Evolutionary conservation across 1,140 invertebrate genomes (phyloP).

Genomic region (Aphidius gifuensis): DNA sequence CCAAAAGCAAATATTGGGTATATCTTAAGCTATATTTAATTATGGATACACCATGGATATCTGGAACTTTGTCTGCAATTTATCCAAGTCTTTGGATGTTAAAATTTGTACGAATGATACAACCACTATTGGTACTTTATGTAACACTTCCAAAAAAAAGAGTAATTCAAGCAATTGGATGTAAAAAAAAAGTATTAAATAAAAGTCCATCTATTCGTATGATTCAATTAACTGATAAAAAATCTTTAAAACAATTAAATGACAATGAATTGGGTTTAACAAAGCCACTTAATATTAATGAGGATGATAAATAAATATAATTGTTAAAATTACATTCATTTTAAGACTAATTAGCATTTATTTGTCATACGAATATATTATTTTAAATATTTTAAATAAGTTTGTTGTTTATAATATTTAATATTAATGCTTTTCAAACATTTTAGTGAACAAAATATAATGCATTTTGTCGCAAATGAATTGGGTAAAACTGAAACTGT

Average conservation of each 20-base stretch:
- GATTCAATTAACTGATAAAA: too few species aligned
- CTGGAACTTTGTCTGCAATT: constrained; percentile 35
- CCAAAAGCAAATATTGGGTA: constrained; percentile 38
- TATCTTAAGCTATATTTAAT: constrained; percentile 40
- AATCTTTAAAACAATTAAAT: neutral
- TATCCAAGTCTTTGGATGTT: constrained; percentile 40
- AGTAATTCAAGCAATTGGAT: constrained; percentile 13
- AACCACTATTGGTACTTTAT: constrained; percentile 38
- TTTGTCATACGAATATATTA: too few species aligned
- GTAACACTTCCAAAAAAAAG: constrained; percentile 36
- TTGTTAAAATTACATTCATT: too few species aligned
- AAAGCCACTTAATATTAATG: constrained; percentile 2
- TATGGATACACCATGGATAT: constrained; percentile 43
- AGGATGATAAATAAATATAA: too few species aligned
- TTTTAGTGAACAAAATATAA: too few species aligned
- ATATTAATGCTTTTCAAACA: too few species aligned
- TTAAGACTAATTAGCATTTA: too few species aligned
- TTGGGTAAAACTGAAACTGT: constrained; percentile 29
- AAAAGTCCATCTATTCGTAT: too few species aligned
- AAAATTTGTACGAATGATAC: constrained; percentile 39
- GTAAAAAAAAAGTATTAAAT: constrained; percentile 5
- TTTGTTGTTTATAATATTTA: too few species aligned
- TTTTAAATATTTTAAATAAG: too few species aligned
- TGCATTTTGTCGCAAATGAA: neutral
- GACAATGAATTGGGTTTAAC: neutral